Evolutionary conservation across 2,113 vertebrate genomes (phyloP).

Genomic region (Poeciliopsis occidentalis): DNA sequence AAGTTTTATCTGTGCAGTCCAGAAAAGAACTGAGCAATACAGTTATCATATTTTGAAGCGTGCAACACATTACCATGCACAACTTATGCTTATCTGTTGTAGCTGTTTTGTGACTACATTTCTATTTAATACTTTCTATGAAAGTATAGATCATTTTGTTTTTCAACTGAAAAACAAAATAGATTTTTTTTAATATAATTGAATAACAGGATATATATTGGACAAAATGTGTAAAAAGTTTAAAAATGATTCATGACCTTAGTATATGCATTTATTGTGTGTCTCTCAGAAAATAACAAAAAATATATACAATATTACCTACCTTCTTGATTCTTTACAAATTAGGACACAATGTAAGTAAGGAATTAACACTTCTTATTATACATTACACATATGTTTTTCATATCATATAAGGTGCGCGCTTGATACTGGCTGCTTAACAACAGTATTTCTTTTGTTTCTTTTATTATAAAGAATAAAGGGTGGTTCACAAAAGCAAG

Average conservation of each 20-base stretch:
- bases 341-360: slow-evolving; percentile 38
- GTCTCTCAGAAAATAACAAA: too few species aligned
- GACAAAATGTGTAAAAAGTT: background rate
- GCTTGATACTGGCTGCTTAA: slow-evolving; percentile 32
- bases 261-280: too few species aligned
- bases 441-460: slow-evolving; percentile 42
- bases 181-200: too few species aligned
- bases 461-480: slow-evolving; percentile 35
- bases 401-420: slow-evolving; percentile 34
- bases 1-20: background rate
- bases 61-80: too few species aligned
- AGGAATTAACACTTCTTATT: slow-evolving; percentile 44
- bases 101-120: too few species aligned
- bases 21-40: background rate
- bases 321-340: slow-evolving; percentile 3
- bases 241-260: background rate
- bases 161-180: background rate
- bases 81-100: too few species aligned
- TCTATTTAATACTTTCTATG: background rate
- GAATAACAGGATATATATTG: background rate
- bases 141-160: background rate
- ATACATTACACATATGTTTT: slow-evolving; percentile 39
- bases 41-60: background rate
- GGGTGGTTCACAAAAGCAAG: slow-evolving; percentile 23
- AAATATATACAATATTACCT: background rate